Evolutionary conservation across 2,888 invertebrate genomes (phyloP).

Genomic region (Vandiemenella viatica): DNA sequence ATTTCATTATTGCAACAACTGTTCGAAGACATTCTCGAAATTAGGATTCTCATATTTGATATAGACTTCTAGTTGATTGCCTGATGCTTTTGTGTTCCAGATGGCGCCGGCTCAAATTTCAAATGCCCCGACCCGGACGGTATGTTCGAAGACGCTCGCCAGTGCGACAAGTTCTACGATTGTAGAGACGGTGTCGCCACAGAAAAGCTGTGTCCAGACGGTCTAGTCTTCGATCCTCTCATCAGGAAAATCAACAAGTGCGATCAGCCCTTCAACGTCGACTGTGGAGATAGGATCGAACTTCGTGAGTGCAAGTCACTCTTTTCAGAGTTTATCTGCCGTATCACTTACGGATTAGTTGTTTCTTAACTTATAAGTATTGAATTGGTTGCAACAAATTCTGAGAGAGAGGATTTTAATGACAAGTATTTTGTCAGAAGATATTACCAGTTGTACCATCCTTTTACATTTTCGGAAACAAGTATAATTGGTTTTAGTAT

Average conservation of each 20-base stretch:
- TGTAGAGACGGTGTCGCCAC: constrained; percentile 57
- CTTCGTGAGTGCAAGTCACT: constrained; percentile 53
- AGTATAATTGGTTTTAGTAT: too few species aligned
- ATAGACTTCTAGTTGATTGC: too few species aligned
- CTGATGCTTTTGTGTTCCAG: constrained; percentile 6
- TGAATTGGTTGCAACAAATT: too few species aligned
- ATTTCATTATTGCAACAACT: too few species aligned
- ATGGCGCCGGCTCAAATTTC: constrained; percentile 37
- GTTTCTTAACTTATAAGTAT: too few species aligned
- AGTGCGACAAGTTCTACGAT: constrained; percentile 78
- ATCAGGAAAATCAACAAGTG: constrained; percentile 81
- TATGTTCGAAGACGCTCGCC: constrained; percentile 59
- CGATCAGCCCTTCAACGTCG: constrained; percentile 83
- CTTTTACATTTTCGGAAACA: too few species aligned
- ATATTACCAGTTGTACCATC: too few species aligned
- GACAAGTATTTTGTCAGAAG: too few species aligned
- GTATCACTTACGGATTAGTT: neutral
- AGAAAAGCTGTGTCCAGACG: constrained; percentile 72
- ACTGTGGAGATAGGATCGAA: constrained; percentile 75
- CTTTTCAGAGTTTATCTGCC: too few species aligned
- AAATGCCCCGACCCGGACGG: constrained; percentile 68
- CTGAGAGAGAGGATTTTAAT: too few species aligned
- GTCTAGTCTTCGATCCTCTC: constrained; percentile 71
- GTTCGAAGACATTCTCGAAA: too few species aligned
- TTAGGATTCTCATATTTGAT: too few species aligned